Percentiles rank a stretch among this genome's conserved stretches.
phyloP scores from a whole-genome alignment of 2,113 vertebrate species.

The Talpa occidentalis region DNA sequence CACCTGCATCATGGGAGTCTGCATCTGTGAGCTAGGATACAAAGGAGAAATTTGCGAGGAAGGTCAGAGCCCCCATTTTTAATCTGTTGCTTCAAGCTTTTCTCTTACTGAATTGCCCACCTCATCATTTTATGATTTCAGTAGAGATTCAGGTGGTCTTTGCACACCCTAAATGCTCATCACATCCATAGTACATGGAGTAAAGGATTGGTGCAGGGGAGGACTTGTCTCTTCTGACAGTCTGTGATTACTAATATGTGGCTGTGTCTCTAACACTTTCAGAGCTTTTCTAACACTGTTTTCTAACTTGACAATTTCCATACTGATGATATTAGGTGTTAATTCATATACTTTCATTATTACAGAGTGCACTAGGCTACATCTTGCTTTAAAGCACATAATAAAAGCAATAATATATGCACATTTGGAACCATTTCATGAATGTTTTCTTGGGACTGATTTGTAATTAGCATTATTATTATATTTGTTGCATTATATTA shows the following conservation, averaged over 20 bases:
- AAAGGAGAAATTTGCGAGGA: conserved; percentile 97
- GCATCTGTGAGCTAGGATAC: conserved; percentile 95
- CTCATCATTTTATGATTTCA: not conserved
- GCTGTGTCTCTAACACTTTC: not conserved
- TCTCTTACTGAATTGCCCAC: conserved; percentile 37
- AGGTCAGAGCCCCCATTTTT: conserved; percentile 87
- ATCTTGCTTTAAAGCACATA: conserved; percentile 60
- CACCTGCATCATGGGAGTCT: conserved; percentile 95
- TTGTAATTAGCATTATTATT: conserved; percentile 72
- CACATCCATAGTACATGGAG: not conserved
- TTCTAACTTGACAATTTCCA: conserved; percentile 54
- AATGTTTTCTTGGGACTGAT: conserved; percentile 68
- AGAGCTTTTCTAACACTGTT: conserved; percentile 56
- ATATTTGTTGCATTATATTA: conserved; percentile 63
- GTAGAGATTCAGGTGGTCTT: conserved; percentile 27
- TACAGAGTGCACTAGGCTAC: conserved; percentile 31
- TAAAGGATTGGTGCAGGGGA: not conserved
- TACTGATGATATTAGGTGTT: conserved; percentile 53
- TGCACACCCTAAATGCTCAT: not conserved
- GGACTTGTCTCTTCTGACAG: not conserved
- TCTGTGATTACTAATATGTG: not conserved
- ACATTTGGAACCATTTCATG: conserved; percentile 39
- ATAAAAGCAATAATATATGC: conserved; percentile 64
- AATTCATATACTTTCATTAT: conserved; percentile 51
- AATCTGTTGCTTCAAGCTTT: conserved; percentile 53